Percentiles rank a stretch among this genome's conserved stretches.
phyloP scores from a whole-genome alignment of 2,888 invertebrate species.

The Antheraea yamamai region DNA sequence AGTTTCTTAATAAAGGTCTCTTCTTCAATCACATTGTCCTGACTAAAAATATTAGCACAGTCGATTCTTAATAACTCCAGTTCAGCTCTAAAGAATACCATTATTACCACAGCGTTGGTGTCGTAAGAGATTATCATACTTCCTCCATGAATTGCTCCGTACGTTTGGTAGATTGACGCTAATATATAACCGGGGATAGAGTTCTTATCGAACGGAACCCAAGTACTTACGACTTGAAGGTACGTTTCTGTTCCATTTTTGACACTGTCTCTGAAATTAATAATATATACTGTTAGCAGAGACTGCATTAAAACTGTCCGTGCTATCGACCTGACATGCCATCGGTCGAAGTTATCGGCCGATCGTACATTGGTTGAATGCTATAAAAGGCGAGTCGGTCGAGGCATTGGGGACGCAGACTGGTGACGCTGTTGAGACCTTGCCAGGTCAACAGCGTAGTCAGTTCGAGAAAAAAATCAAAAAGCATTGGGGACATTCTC shows the following conservation, averaged over 20 bases:
- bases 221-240: slow-evolving; percentile 66
- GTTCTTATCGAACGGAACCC: slow-evolving; percentile 70
- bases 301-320: too few relatives aligned
- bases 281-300: background rate
- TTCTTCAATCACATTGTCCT: slow-evolving; percentile 28
- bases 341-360: too few relatives aligned
- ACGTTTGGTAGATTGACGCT: slow-evolving; percentile 59
- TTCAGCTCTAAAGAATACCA: slow-evolving; percentile 70
- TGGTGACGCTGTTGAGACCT: too few relatives aligned
- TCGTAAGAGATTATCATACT: slow-evolving; percentile 74
- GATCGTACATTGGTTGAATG: background rate
- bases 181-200: slow-evolving; percentile 50
- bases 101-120: slow-evolving; percentile 65
- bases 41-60: slow-evolving; percentile 55
- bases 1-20: slow-evolving; percentile 41
- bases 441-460: too few relatives aligned
- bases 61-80: slow-evolving; percentile 60
- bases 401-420: too few relatives aligned
- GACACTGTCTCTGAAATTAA: slow-evolving; percentile 42
- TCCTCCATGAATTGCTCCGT: slow-evolving; percentile 63
- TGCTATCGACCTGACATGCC: too few relatives aligned
- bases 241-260: slow-evolving; percentile 57
- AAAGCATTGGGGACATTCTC: too few relatives aligned
- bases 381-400: too few relatives aligned
- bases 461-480: too few relatives aligned